Evolutionary conservation across 2,797 vertebrate genomes (phyloP).

Genomic region (Dicrostonyx torquatus): DNA sequence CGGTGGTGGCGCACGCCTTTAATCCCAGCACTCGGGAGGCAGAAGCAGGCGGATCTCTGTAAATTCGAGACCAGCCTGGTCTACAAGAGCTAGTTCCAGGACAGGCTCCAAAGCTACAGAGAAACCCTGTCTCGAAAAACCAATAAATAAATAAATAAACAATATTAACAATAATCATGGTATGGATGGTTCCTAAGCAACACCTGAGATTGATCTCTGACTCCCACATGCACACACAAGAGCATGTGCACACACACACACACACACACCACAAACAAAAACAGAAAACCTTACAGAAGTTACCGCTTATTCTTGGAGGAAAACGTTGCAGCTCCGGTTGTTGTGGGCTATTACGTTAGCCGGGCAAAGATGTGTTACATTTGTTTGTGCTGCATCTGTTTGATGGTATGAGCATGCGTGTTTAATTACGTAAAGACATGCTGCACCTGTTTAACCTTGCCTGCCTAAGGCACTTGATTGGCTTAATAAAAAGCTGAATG

Average conservation of each 20-base stretch:
- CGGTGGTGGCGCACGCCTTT: too few species aligned
- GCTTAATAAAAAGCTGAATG: not conserved
- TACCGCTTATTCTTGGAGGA: not conserved
- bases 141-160: too few species aligned
- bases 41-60: too few species aligned
- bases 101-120: too few species aligned
- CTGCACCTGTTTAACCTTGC: not conserved
- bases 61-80: too few species aligned
- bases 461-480: not conserved
- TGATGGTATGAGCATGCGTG: not conserved
- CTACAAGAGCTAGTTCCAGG: too few species aligned
- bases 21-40: too few species aligned
- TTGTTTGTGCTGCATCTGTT: not conserved
- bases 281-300: conserved; percentile 4
- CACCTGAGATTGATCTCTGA: too few species aligned
- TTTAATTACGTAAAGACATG: not conserved
- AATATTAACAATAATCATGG: too few species aligned
- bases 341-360: not conserved
- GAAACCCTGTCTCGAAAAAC: too few species aligned
- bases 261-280: not conserved
- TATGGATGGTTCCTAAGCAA: too few species aligned
- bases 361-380: not conserved
- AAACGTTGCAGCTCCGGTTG: not conserved
- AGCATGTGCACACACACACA: not conserved
- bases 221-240: too few species aligned